These are phyloP conservation scores for Cichladusa arquata DNA, from an alignment of 2,113 vertebrate species.

Conservation along the genomic window DNA sequence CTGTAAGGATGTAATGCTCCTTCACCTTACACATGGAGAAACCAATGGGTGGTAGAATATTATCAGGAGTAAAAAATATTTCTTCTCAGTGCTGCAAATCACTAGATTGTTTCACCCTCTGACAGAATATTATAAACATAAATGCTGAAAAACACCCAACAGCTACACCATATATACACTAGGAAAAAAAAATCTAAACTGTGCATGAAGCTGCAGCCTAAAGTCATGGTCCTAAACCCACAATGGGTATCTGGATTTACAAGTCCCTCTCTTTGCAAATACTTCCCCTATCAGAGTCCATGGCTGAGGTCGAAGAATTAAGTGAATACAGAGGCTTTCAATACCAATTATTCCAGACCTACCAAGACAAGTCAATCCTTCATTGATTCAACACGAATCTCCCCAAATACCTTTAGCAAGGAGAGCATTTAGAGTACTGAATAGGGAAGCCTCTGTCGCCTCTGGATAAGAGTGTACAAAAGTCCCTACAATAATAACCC, in stretches of 20 bases:
- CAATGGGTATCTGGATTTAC: not conserved
- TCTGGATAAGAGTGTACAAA: not conserved
- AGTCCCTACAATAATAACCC: not conserved
- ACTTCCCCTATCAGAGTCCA: not conserved
- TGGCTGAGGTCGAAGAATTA: not conserved
- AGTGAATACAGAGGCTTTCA: not conserved
- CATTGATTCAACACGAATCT: not conserved
- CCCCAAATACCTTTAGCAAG: not conserved
- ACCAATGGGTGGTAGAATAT: not conserved
- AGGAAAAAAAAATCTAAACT: not conserved
- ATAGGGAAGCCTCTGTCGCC: not conserved
- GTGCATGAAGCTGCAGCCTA: not conserved
- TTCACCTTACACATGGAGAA: not conserved
- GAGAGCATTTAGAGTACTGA: rapidly evolving
- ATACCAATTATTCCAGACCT: not conserved
- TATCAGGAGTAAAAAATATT: not conserved
- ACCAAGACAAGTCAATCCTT: not conserved
- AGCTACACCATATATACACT: not conserved
- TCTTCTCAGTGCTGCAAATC: not conserved
- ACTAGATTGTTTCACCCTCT: not conserved
- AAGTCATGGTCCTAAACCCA: not conserved
- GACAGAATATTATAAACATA: not conserved
- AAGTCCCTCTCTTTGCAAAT: not conserved
- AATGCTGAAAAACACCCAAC: not conserved
- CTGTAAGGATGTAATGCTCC: not conserved